These are phyloP conservation scores for Nibea coibor DNA, from an alignment of 2,113 vertebrate genomes.

Conservation along the genomic window DNA sequence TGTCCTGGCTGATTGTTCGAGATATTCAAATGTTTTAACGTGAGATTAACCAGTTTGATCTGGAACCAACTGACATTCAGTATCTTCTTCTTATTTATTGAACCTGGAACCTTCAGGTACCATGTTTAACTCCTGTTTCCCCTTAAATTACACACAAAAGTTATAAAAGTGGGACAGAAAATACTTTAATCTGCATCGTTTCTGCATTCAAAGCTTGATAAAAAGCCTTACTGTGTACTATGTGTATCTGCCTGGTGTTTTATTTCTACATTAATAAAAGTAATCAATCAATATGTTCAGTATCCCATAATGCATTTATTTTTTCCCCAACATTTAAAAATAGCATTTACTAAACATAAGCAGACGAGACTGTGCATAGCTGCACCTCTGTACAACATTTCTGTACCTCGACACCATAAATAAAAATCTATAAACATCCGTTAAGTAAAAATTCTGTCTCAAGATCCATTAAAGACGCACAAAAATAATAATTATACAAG, in stretches of 20 bases:
- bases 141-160: neutral
- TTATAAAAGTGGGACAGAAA: neutral
- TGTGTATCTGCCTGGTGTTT: neutral
- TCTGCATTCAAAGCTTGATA: neutral
- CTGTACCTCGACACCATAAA: constrained; percentile 77
- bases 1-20: neutral
- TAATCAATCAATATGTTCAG: constrained; percentile 14
- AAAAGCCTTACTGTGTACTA: neutral
- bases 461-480: constrained; percentile 58
- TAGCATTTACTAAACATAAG: constrained; percentile 77
- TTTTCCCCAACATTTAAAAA: constrained; percentile 76
- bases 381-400: constrained; percentile 70
- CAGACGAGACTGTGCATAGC: constrained; percentile 66
- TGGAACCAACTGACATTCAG: neutral
- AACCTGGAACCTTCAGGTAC: neutral
- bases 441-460: constrained; percentile 69
- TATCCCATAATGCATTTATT: constrained; percentile 77
- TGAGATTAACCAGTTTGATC: neutral
- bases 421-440: constrained; percentile 80
- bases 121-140: neutral
- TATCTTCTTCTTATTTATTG: neutral
- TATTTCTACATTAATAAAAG: neutral
- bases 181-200: neutral
- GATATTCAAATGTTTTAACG: neutral
- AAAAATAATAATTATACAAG: constrained; percentile 75